Conservation (phyloP, 2,113 vertebrate genomes). For the Sarotherodon lohbergeri region DNA sequence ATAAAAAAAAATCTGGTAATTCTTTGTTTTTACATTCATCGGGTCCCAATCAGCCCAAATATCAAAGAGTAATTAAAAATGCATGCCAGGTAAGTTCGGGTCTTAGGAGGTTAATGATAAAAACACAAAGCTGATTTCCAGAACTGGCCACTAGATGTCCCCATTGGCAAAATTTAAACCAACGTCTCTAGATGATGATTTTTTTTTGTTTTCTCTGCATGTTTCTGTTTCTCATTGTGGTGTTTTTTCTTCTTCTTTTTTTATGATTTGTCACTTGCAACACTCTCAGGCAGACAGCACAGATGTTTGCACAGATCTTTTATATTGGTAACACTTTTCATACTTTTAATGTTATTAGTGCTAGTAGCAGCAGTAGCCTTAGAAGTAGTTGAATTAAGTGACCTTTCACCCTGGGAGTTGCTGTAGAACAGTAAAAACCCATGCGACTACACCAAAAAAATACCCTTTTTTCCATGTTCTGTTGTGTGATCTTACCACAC, state of each 20-base stretch:
- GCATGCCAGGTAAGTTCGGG: no score
- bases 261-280: background rate
- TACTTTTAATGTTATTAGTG: background rate
- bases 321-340: background rate
- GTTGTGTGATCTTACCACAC: background rate
- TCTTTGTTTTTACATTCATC: no score
- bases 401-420: background rate
- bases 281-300: background rate
- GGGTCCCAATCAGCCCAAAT: no score
- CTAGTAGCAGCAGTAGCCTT: background rate
- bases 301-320: background rate
- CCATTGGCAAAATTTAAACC: background rate
- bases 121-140: background rate
- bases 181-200: background rate
- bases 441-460: background rate
- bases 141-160: slow-evolving; percentile 56
- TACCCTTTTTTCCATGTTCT: background rate
- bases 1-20: no score
- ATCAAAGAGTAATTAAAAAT: no score
- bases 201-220: background rate
- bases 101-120: background rate
- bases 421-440: background rate
- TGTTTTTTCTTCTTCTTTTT: background rate
- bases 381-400: background rate
- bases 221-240: background rate